A percentile compares a stretch with the other conserved stretches of the same genome.
Evolutionary conservation across 2,797 vertebrate genomes (phyloP).

Genomic region (Phrynocephalus vlangalii): DNA sequence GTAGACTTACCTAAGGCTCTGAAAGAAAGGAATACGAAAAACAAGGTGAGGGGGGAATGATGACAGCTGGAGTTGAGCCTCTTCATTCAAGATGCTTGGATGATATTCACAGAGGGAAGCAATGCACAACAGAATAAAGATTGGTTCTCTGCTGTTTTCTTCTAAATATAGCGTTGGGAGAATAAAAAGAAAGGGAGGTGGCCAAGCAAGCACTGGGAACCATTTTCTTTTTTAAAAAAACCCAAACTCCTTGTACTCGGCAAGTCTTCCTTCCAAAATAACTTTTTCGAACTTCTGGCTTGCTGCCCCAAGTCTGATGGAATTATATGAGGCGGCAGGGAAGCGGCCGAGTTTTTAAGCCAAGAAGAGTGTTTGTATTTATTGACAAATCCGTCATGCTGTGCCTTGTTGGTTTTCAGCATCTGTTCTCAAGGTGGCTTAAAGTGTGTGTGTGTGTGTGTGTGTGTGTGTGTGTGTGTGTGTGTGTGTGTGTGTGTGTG

Average conservation of each 20-base stretch:
- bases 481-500: no score
- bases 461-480: no score
- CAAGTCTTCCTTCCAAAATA: conserved; percentile 58
- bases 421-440: background rate
- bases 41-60: background rate
- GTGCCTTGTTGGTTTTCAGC: background rate
- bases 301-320: conserved; percentile 53
- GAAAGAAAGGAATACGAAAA: background rate
- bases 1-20: background rate
- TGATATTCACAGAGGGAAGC: conserved; percentile 56
- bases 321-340: conserved; percentile 72
- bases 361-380: background rate
- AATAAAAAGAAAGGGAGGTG: conserved; percentile 38
- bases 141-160: conserved; percentile 32
- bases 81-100: conserved; percentile 62
- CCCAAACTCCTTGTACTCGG: conserved; percentile 64
- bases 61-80: conserved; percentile 28
- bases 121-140: conserved; percentile 60
- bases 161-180: conserved; percentile 72
- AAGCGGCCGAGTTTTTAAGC: conserved; percentile 44
- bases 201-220: conserved; percentile 16
- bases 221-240: conserved; percentile 44
- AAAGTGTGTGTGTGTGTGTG: no score
- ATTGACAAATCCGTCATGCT: background rate
- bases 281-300: conserved; percentile 67